Evolutionary conservation across 1,140 invertebrate genomes (phyloP).

Genomic region (Parasteatoda tepidariorum): DNA sequence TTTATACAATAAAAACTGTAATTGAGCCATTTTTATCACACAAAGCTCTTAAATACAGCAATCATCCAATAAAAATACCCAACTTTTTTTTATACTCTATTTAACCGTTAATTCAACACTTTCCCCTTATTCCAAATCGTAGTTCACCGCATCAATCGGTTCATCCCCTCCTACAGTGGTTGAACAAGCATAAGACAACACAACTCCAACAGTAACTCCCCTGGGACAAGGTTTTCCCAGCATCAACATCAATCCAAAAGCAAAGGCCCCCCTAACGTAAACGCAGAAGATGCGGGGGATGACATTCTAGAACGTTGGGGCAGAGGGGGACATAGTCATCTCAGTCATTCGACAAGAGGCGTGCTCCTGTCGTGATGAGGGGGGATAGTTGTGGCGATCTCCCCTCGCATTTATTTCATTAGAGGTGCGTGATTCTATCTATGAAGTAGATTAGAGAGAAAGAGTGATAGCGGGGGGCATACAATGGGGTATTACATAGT

Average conservation of each 20-base stretch:
- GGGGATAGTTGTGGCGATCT: neutral
- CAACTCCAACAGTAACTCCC: constrained; percentile 15
- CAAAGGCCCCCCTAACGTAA: neutral
- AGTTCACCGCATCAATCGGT: neutral
- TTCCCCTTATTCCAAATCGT: neutral
- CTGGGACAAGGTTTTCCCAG: neutral
- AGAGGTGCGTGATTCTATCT: constrained; percentile 33
- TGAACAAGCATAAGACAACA: neutral
- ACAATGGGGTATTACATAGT: neutral
- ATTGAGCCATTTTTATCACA: neutral
- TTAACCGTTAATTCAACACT: constrained; percentile 10
- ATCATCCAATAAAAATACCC: neutral
- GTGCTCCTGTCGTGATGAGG: neutral
- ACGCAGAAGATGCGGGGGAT: neutral
- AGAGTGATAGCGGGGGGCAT: neutral
- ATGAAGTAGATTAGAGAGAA: neutral
- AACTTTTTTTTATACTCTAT: neutral
- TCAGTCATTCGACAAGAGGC: constrained; percentile 26
- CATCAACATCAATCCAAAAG: constrained; percentile 33
- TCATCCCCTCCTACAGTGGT: neutral
- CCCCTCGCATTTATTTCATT: constrained; percentile 35
- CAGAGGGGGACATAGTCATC: constrained; percentile 16
- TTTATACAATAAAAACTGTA: neutral
- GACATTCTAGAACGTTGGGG: neutral
- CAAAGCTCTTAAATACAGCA: neutral